Evolutionary conservation across 2,113 vertebrate species (phyloP).

Genomic region (Aepyceros melampus): DNA sequence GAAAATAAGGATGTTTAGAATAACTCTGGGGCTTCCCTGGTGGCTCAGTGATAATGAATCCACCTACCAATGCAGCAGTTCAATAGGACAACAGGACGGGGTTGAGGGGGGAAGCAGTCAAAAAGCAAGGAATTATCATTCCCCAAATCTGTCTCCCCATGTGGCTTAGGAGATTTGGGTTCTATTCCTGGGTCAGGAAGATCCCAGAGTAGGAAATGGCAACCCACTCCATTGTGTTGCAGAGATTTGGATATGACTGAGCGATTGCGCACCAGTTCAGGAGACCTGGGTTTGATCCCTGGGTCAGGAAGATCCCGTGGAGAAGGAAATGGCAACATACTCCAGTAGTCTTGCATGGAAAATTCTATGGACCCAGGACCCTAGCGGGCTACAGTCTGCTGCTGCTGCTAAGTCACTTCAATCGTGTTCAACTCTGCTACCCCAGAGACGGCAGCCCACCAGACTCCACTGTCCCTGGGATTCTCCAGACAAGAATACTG

Average conservation of each 20-base stretch:
- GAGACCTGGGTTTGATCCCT: neutral
- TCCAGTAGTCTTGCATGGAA: too few species aligned
- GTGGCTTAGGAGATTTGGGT: neutral
- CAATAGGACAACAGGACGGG: neutral
- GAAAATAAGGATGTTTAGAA: neutral
- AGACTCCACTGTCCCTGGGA: too few species aligned
- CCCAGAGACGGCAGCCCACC: too few species aligned
- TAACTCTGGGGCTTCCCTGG: neutral
- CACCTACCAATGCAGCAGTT: neutral
- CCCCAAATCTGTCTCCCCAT: neutral
- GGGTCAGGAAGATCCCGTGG: neutral
- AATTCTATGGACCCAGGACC: neutral
- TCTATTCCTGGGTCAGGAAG: neutral
- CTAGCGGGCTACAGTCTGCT: neutral
- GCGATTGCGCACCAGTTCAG: neutral
- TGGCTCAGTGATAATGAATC: neutral
- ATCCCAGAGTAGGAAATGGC: neutral
- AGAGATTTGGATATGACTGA: neutral
- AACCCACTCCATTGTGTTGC: neutral
- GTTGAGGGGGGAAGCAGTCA: rapidly evolving
- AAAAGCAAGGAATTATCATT: neutral
- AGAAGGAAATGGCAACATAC: neutral
- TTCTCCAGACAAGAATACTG: too few species aligned
- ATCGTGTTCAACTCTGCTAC: too few species aligned
- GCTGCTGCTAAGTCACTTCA: too few species aligned